These are phyloP conservation scores for Dendrolimus kikuchii DNA, from an alignment of 1,140 invertebrate species.

Conservation along the genomic window DNA sequence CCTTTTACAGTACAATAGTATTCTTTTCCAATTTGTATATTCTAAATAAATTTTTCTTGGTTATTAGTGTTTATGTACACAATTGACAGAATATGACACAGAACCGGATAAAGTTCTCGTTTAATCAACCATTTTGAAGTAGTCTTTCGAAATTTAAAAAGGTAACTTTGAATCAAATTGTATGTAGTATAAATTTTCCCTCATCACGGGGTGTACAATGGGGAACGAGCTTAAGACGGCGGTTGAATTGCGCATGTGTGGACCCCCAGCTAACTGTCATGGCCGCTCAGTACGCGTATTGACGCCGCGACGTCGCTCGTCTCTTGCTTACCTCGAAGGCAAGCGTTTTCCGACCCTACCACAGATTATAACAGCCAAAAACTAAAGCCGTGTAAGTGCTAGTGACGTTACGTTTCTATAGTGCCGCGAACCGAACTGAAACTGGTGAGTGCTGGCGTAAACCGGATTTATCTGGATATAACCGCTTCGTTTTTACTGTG, in stretches of 20 bases:
- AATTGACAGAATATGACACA: too few species aligned
- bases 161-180: slow-evolving; percentile 47
- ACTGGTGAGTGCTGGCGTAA: slow-evolving; percentile 4
- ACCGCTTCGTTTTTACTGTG: slow-evolving; percentile 6
- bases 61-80: neutral
- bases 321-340: slow-evolving; percentile 12
- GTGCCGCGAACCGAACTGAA: slow-evolving; percentile 13
- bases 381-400: too few species aligned
- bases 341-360: slow-evolving; percentile 13
- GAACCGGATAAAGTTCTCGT: neutral
- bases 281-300: slow-evolving; percentile 59
- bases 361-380: too few species aligned
- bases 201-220: slow-evolving; percentile 52
- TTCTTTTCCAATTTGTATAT: neutral
- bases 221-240: slow-evolving; percentile 54
- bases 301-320: slow-evolving; percentile 42
- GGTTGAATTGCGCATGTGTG: slow-evolving; percentile 43
- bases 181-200: slow-evolving; percentile 45
- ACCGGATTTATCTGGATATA: slow-evolving; percentile 29
- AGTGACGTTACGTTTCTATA: slow-evolving; percentile 8
- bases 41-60: neutral
- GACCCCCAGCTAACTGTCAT: slow-evolving; percentile 54
- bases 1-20: too few species aligned
- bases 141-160: slow-evolving; percentile 44
- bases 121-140: slow-evolving; percentile 31